These are phyloP conservation scores for Lamellibrachia satsuma DNA, from an alignment of 2,888 invertebrate species.

Conservation along the genomic window DNA sequence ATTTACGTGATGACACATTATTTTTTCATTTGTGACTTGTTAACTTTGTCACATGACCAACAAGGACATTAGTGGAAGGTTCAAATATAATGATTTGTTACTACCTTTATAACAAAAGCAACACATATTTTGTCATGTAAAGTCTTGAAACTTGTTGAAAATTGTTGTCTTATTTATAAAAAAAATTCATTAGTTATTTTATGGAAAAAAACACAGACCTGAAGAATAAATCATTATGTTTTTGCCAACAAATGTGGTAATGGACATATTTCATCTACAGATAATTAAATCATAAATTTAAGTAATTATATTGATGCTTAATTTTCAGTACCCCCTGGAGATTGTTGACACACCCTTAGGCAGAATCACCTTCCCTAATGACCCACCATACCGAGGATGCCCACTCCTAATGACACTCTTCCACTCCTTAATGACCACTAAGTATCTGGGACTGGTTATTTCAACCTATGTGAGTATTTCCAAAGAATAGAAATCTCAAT, in stretches of 20 bases:
- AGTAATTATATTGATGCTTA: not conserved
- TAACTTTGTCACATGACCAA: not conserved
- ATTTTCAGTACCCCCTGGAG: not conserved
- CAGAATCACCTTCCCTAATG: not conserved
- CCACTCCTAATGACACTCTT: not conserved
- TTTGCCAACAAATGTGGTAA: not conserved
- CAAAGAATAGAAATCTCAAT: not conserved
- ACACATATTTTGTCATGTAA: not conserved
- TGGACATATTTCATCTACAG: not conserved
- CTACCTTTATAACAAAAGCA: not conserved
- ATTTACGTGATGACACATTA: not conserved
- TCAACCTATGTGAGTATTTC: not conserved
- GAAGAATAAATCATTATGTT: not conserved
- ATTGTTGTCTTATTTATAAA: not conserved
- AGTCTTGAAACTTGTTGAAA: not conserved
- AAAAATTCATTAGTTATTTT: not conserved
- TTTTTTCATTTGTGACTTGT: not conserved
- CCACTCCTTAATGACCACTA: slow-evolving; percentile 10
- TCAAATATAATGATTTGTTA: not conserved
- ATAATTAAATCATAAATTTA: not conserved
- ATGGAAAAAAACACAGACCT: not conserved
- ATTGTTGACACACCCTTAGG: not conserved
- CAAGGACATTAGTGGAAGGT: not conserved
- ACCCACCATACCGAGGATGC: not conserved
- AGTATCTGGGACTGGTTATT: not conserved